Conservation (phyloP, 2,113 vertebrate species). For the Cyprinodon tularosa region DNA sequence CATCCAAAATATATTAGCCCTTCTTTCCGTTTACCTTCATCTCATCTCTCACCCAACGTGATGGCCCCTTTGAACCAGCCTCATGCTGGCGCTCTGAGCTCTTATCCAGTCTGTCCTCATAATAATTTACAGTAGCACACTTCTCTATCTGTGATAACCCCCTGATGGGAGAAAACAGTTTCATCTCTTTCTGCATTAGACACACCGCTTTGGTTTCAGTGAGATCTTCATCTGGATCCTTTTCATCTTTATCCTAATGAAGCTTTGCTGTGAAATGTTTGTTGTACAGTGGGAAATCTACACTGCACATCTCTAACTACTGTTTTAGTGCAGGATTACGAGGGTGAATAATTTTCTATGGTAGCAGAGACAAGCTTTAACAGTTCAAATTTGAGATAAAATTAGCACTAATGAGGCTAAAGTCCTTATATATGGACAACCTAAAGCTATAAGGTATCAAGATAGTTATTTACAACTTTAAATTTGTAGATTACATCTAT, state of each 20-base stretch:
- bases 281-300: not conserved
- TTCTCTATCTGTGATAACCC: slow-evolving; percentile 22
- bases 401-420: not conserved
- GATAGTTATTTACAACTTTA: not conserved
- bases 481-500: not conserved
- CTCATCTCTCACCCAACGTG: slow-evolving; percentile 25
- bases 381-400: not conserved
- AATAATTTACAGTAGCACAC: slow-evolving; percentile 29
- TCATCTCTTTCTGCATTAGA: slow-evolving; percentile 30
- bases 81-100: slow-evolving; percentile 48
- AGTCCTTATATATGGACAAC: not conserved
- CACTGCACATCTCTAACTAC: not conserved
- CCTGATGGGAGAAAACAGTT: slow-evolving; percentile 13
- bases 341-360: not conserved
- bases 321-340: not conserved
- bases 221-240: slow-evolving; percentile 35
- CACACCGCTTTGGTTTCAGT: slow-evolving; percentile 1
- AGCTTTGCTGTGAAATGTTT: not conserved
- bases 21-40: slow-evolving; percentile 39
- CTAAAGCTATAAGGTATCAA: not conserved
- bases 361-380: not conserved
- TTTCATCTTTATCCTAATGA: slow-evolving; percentile 31
- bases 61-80: slow-evolving; percentile 52
- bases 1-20: slow-evolving; percentile 32
- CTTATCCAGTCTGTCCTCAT: slow-evolving; percentile 23